Base-by-base conservation (phyloP, 2,113 vertebrate genomes). In the Leptobrachium ailaonicum region DNA sequence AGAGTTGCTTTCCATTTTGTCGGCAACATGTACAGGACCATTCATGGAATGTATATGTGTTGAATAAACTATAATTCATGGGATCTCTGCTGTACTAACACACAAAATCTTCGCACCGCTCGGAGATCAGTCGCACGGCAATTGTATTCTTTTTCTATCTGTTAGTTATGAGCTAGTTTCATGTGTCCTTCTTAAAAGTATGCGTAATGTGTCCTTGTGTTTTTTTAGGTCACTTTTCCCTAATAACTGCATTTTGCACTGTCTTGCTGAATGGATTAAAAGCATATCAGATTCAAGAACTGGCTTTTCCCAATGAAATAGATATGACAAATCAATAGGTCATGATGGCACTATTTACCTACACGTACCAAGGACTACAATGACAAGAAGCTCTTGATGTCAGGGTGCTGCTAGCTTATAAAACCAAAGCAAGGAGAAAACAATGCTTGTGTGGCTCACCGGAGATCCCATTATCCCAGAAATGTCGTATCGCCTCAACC, bases 251-350 rank as follows among this genome's bases (percentile, higher is more conserved):
- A 83, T 84, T 82, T 87, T 86, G 85, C 90, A 89, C 83, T 76
- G 83, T 84, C 84, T 87, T 85, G 80, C 85, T 85, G 79, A 86
- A 87, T 85, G 82, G 87, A 87, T 91, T 91, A 92, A 89, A 88
- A 89, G 90, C 89, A 82, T 91, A 93, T 93, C 90, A 77, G 84
- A 87, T 93, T 90, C 90, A 88, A 83, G 87, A 87, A 77, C 70
- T 83, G 86, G 86, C 85, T 88, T 84, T 86, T 82, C 83, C 83
- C 86, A 88, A 88, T 73, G 91, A 92, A 93, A 93, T 88, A 85
- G 90, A 94, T 93, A 92, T 79, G 87, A 87, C 88, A 84, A 90
- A 93, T 93, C 90, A 86, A 93, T 92, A 89, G 79, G 87, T 85
- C 86, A 85, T 87, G 84, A 87, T 88, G 83, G 86, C 84, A 66